A percentile compares a stretch with the other conserved stretches of the same genome.
Evolutionary conservation across 2,797 vertebrate genomes (phyloP).

Genomic region (Pseudomugil gertrudae): DNA sequence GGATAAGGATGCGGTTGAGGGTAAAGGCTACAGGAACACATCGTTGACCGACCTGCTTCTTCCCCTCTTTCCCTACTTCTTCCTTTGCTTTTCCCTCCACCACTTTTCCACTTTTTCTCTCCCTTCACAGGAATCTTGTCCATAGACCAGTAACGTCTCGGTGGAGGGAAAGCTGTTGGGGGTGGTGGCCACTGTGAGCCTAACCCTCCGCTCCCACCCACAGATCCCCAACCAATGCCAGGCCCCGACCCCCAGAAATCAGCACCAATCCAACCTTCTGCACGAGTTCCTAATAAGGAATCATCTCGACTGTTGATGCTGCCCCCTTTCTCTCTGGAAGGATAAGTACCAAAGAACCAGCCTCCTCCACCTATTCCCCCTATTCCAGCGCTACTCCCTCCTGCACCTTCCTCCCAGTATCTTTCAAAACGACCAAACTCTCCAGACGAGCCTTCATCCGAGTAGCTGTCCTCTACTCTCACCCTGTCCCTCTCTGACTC

Average conservation of each 20-base stretch:
- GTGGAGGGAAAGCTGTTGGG: conserved; percentile 81
- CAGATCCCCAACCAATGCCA: conserved; percentile 81
- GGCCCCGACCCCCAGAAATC: conserved; percentile 83
- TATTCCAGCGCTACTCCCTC: conserved; percentile 70
- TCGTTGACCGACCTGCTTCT: conserved; percentile 66
- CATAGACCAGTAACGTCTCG: conserved; percentile 91
- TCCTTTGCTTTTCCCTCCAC: conserved; percentile 73
- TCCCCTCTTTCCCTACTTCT: conserved; percentile 70
- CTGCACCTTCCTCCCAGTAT: conserved; percentile 82
- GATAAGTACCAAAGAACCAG: conserved; percentile 87
- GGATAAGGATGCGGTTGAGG: conserved; percentile 83
- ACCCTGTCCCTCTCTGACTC: conserved; percentile 81
- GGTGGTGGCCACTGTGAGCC: conserved; percentile 79
- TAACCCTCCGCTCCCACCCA: conserved; percentile 82
- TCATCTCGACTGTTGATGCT: conserved; percentile 85
- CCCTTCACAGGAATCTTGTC: conserved; percentile 88
- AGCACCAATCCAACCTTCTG: conserved; percentile 79
- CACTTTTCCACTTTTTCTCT: conserved; percentile 79
- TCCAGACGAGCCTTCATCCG: conserved; percentile 81
- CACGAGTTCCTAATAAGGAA: conserved; percentile 78
- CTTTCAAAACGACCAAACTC: conserved; percentile 86
- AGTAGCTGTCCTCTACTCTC: conserved; percentile 77
- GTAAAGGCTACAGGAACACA: conserved; percentile 82
- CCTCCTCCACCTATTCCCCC: conserved; percentile 84
- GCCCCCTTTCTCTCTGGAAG: conserved; percentile 84